Evolutionary conservation across 2,888 invertebrate species (phyloP), one percentile per base, ranked within the genome.

Genomic region (Oxyteleia sp.): DNA sequence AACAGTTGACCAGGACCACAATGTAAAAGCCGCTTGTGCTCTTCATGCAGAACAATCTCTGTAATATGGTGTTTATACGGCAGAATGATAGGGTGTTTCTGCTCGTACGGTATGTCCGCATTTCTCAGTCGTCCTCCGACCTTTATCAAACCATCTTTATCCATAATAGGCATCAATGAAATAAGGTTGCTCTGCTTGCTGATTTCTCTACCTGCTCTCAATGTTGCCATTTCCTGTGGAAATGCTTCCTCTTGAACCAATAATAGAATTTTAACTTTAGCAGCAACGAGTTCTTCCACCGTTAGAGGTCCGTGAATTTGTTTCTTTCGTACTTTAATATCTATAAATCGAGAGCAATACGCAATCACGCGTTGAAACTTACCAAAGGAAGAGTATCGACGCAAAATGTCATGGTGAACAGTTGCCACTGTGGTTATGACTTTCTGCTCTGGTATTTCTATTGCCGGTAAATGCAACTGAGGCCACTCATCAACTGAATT

Each of bases 201-300:
- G 2, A 23, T 4, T 5, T 2, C 23, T 5, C 5, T 23, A 5
- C 23, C 23, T 4, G 23, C 23, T 23, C 5, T 5, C 2, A 23
- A 5, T 4, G 3, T 4, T 5, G 23, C 23, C 2, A 23, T 75
- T 45, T 10, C 84, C 79, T 29, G 84, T 84, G 1, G 84, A 57
- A 13, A 83, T 84, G 0, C 79, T 10, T 5, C 84, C 57, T 0
- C 63, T 51, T 0, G 61, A 23, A 47, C 16, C 47, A 0, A 18
- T 7, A 0, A 13, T 15, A 1, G 74, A 64, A 0, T n/a, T 11
- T 0, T 57, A 4, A 43, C 75, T 23, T 2, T 7, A 4, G 16
- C 20, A 41, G 8, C 49, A 16, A 1, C 83, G 4, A 87, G 0
- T 85, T 86, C 15, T 86, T 86, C 43, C 85, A 88, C 0, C 82